Evolutionary conservation across 2,888 invertebrate genomes (phyloP).

Genomic region (Diaperis boleti): DNA sequence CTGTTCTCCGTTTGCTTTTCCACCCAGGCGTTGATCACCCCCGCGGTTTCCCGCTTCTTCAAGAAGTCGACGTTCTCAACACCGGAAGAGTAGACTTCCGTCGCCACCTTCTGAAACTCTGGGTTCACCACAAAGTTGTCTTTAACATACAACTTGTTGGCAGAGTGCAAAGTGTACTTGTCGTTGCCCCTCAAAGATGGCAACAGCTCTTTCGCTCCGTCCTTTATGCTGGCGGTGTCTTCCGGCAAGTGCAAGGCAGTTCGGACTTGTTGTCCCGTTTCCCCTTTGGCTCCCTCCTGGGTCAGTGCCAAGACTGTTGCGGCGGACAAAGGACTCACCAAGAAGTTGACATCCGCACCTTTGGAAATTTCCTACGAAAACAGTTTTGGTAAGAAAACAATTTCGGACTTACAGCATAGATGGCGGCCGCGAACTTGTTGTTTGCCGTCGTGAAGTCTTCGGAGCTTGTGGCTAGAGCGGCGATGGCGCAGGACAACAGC

Average conservation of each 20-base stretch:
- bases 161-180: background rate
- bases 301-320: constrained; percentile 16
- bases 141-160: constrained; percentile 4
- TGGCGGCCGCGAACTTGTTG: background rate
- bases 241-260: constrained; percentile 2
- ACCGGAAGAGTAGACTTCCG: background rate
- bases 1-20: constrained; percentile 6
- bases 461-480: background rate
- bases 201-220: background rate
- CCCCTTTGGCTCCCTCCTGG: constrained; percentile 6
- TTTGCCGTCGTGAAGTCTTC: background rate
- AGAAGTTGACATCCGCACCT: background rate
- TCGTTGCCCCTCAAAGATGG: background rate
- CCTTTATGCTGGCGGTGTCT: background rate
- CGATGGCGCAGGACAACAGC: too few relatives aligned
- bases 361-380: constrained; percentile 5
- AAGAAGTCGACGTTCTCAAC: background rate
- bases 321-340: constrained; percentile 22
- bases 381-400: too few relatives aligned
- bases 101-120: background rate
- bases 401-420: background rate
- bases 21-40: constrained; percentile 1
- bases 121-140: background rate
- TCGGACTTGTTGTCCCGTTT: constrained; percentile 7
- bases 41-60: background rate